Conservation (phyloP, 2,888 invertebrate genomes). For the Hoplodrina ambigua region DNA sequence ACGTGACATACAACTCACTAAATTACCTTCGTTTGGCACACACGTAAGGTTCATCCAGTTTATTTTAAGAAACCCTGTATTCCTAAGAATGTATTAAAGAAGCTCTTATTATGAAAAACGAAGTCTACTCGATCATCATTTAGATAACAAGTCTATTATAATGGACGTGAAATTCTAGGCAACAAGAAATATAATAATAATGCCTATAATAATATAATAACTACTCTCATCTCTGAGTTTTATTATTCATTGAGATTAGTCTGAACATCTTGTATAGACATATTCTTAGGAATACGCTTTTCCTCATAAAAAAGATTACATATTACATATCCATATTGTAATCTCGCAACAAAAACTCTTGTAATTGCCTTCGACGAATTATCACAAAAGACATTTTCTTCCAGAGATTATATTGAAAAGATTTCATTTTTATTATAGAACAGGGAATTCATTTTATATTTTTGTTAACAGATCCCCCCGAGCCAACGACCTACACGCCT, state of each 20-base stretch:
- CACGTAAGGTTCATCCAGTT: not conserved
- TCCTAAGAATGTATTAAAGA: not conserved
- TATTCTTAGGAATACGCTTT: slow-evolving; percentile 18
- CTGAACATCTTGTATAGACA: slow-evolving; percentile 2
- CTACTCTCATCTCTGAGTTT: not conserved
- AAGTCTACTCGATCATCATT: slow-evolving; percentile 12
- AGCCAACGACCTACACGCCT: slow-evolving; percentile 70
- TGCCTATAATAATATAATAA: not conserved
- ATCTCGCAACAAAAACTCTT: slow-evolving; percentile 1
- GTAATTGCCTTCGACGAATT: slow-evolving; percentile 17
- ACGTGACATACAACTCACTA: too few relatives aligned
- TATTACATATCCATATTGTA: slow-evolving; percentile 15
- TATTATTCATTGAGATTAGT: slow-evolving; percentile 9
- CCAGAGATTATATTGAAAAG: not conserved
- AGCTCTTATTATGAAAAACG: not conserved
- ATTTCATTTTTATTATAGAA: slow-evolving; percentile 1
- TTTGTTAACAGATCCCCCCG: slow-evolving; percentile 76
- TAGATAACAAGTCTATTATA: slow-evolving; percentile 9
- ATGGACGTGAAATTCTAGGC: slow-evolving; percentile 8
- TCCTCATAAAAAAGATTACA: slow-evolving; percentile 21
- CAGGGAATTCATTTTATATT: slow-evolving; percentile 1
- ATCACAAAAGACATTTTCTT: slow-evolving; percentile 21
- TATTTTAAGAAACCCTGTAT: not conserved
- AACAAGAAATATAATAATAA: slow-evolving; percentile 10
- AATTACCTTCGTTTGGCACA: too few relatives aligned